A percentile compares a stretch with the other conserved stretches of the same genome.
Conservation (phyloP, 2,797 vertebrate genomes). For the Prionace glauca region DNA sequence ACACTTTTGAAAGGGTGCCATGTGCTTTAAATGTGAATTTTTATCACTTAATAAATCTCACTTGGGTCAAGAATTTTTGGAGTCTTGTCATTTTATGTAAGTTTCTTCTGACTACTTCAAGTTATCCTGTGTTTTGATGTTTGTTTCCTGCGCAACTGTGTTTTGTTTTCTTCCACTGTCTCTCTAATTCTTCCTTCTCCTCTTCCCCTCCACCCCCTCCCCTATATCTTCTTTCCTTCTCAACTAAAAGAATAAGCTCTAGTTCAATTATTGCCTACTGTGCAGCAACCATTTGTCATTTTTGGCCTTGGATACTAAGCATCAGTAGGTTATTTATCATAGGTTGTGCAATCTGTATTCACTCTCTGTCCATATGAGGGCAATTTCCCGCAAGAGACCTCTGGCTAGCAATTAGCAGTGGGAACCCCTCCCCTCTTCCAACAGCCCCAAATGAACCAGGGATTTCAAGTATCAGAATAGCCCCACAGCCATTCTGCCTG, state of each 20-base stretch:
- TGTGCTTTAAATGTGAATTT: conserved; percentile 49
- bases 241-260: not conserved
- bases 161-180: not conserved
- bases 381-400: not conserved
- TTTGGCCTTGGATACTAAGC: not conserved
- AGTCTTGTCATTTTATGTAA: not conserved
- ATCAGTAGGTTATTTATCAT: not conserved
- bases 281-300: not conserved
- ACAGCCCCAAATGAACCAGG: not conserved
- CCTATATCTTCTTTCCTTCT: not conserved
- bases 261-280: not conserved
- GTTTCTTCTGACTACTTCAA: not conserved
- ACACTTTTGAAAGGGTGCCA: conserved; percentile 54
- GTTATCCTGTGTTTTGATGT: not conserved
- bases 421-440: not conserved
- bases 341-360: not conserved
- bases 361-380: not conserved
- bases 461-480: not conserved
- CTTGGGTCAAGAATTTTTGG: conserved; percentile 51
- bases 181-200: not conserved
- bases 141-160: not conserved
- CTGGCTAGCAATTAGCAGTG: not conserved
- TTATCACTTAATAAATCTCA: conserved; percentile 54
- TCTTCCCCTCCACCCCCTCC: not conserved
- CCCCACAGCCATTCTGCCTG: not conserved